Evolutionary conservation across 2,113 vertebrate species (phyloP).

Genomic region (Alethe diademata): DNA sequence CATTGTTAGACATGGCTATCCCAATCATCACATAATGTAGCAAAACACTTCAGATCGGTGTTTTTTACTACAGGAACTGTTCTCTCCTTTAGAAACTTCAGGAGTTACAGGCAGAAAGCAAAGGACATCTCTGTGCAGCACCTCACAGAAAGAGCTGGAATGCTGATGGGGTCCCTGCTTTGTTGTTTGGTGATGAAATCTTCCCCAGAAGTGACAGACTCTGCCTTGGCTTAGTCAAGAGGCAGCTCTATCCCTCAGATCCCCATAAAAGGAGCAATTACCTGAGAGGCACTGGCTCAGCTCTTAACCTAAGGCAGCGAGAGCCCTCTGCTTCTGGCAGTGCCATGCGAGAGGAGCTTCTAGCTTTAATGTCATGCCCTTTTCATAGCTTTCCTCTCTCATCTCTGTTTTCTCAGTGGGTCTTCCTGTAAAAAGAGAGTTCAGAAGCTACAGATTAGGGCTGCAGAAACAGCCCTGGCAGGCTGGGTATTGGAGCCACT

Average conservation of each 20-base stretch:
- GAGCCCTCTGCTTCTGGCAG: background rate
- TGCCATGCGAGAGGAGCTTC: background rate
- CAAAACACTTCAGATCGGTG: background rate
- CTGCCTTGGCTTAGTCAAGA: background rate
- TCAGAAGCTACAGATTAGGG: background rate
- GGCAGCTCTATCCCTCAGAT: background rate
- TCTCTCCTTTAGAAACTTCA: background rate
- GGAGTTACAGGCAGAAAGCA: background rate
- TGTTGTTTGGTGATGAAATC: background rate
- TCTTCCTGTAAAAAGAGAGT: background rate
- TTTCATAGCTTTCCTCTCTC: background rate
- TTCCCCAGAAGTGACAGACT: background rate
- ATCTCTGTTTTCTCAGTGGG: background rate
- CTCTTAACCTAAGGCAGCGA: background rate
- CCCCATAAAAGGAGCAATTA: background rate
- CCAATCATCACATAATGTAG: background rate
- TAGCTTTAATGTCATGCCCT: background rate
- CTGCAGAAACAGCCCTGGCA: background rate
- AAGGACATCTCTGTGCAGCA: background rate
- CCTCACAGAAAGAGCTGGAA: background rate
- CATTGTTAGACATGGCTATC: background rate
- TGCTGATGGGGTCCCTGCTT: background rate
- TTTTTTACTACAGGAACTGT: background rate
- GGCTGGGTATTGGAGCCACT: background rate
- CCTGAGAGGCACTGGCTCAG: background rate